These are phyloP conservation scores for Argyrosomus regius DNA, from an alignment of 2,797 vertebrate genomes.

Conservation along the genomic window DNA sequence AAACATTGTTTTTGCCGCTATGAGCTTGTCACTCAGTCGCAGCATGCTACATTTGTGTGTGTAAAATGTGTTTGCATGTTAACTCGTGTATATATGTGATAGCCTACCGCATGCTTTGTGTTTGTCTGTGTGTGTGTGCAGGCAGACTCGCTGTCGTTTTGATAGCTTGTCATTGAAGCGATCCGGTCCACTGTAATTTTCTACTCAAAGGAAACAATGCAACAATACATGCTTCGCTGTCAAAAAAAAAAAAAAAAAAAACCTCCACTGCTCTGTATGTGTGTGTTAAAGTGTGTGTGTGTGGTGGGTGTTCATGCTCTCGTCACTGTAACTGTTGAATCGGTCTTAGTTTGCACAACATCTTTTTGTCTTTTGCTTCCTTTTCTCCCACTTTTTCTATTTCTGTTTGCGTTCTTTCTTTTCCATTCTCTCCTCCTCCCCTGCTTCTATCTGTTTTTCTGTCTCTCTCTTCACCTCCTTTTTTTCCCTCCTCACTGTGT, in stretches of 20 bases:
- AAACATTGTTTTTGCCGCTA: conserved; percentile 55
- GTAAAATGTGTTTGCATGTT: conserved; percentile 53
- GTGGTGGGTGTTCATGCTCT: conserved; percentile 46
- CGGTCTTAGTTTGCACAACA: conserved; percentile 54
- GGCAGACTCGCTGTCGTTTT: conserved; percentile 70
- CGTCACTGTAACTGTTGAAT: conserved; percentile 53
- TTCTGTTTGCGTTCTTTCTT: conserved; percentile 3
- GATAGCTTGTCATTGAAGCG: conserved; percentile 78
- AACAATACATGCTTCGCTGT: conserved; percentile 76
- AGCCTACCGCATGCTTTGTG: conserved; percentile 26
- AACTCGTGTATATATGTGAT: conserved; percentile 51
- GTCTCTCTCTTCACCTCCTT: not conserved
- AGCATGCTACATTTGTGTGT: conserved; percentile 23
- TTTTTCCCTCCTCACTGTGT: conserved; percentile 3
- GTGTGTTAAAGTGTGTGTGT: conserved; percentile 32
- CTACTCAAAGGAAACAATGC: conserved; percentile 81
- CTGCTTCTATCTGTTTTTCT: not conserved
- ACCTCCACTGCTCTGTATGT: conserved; percentile 9
- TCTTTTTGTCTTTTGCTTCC: conserved; percentile 25
- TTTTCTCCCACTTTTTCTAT: conserved; percentile 28
- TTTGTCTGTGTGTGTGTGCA: conserved; percentile 39
- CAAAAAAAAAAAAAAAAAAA: conserved; percentile 42
- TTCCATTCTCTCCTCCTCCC: not conserved
- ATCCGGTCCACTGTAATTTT: conserved; percentile 81
- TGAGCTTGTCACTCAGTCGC: conserved; percentile 71